Conservation (phyloP, 2,797 vertebrate species). For the Balearica regulorum region DNA sequence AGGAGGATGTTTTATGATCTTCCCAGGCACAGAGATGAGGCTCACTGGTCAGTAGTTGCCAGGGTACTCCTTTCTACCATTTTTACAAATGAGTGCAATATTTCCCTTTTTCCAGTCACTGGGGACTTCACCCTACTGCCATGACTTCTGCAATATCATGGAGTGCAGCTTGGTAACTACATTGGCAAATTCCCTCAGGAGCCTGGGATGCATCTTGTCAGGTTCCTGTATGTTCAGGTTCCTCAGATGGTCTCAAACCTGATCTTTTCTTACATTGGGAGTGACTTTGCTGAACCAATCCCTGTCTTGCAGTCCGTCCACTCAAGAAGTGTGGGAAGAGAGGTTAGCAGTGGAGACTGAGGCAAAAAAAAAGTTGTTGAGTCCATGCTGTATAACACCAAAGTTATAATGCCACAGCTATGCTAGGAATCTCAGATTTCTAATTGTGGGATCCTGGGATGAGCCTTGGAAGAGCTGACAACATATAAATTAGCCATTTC, state of each 20-base stretch:
- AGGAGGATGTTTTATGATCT: not conserved
- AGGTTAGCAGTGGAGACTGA: not conserved
- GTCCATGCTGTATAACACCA: not conserved
- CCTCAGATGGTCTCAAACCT: not conserved
- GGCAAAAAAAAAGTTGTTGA: not conserved
- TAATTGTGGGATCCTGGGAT: not conserved
- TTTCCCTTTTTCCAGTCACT: not conserved
- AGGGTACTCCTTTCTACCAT: not conserved
- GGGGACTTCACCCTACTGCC: not conserved
- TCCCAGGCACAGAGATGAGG: not conserved
- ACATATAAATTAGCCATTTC: not conserved
- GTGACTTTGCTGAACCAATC: not conserved
- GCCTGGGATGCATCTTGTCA: not conserved
- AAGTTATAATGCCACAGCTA: not conserved
- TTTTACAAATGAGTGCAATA: not conserved
- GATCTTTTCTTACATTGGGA: not conserved
- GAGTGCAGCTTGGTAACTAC: not conserved
- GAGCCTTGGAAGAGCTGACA: not conserved
- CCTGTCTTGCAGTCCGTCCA: not conserved
- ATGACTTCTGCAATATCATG: not conserved
- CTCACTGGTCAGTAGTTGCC: not conserved
- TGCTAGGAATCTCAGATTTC: not conserved
- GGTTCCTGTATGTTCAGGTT: not conserved
- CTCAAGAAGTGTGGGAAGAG: not conserved
- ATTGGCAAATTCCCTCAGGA: not conserved